Conservation (phyloP, 1,140 invertebrate genomes). For the Drosophila seguyi region DNA sequence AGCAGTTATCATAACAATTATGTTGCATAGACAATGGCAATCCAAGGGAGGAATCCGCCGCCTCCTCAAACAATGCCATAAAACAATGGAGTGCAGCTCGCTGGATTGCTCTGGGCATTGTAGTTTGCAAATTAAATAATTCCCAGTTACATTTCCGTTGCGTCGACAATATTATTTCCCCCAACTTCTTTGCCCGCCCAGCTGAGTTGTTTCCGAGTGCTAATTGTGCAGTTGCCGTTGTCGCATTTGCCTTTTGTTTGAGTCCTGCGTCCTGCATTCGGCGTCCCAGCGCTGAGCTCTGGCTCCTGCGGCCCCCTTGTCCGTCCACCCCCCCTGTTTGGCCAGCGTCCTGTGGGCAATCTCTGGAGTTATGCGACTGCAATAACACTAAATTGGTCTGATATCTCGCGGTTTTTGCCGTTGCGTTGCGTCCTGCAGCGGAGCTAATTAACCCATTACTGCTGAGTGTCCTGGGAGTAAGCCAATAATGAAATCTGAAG, state of each 20-base stretch:
- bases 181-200: constrained; percentile 49
- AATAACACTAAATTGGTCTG: constrained; percentile 82
- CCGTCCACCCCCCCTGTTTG: constrained; percentile 7
- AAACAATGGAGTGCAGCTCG: constrained; percentile 60
- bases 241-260: constrained; percentile 67
- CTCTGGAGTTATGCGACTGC: constrained; percentile 81
- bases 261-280: constrained; percentile 43
- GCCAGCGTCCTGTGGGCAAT: constrained; percentile 68
- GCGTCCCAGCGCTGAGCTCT: constrained; percentile 8
- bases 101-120: constrained; percentile 59
- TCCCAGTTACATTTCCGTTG: constrained; percentile 82
- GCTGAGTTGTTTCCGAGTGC: constrained; percentile 71
- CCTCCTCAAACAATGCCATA: constrained; percentile 70
- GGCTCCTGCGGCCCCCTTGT: constrained; percentile 1
- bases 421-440: constrained; percentile 40
- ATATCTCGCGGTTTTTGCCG: constrained; percentile 76
- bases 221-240: constrained; percentile 75
- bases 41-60: constrained; percentile 17
- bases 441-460: constrained; percentile 66
- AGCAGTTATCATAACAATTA: constrained; percentile 82
- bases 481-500: constrained; percentile 18
- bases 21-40: constrained; percentile 72
- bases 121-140: constrained; percentile 83
- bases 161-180: constrained; percentile 81
- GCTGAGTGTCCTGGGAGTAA: constrained; percentile 6